A percentile compares a stretch with the other conserved stretches of the same genome.
Evolutionary conservation across 2,797 vertebrate genomes (phyloP).

Genomic region (Diplodus sargus): DNA sequence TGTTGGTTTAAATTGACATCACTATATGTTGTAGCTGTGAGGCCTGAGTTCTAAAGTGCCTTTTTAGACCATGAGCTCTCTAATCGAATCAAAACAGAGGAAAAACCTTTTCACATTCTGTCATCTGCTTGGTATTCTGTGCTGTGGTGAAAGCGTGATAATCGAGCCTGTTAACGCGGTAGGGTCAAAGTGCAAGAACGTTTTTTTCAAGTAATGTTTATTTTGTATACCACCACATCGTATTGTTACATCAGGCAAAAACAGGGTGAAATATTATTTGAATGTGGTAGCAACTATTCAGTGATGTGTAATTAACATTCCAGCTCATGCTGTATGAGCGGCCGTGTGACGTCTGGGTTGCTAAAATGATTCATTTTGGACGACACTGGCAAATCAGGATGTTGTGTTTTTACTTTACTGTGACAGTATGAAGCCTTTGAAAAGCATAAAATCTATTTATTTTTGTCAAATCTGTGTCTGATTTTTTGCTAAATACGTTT

Average conservation of each 20-base stretch:
- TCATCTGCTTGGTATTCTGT: slow-evolving; percentile 50
- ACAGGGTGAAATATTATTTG: slow-evolving; percentile 60
- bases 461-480: slow-evolving; percentile 76
- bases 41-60: slow-evolving; percentile 75
- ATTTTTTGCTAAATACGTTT: slow-evolving; percentile 73
- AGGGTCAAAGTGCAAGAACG: slow-evolving; percentile 41
- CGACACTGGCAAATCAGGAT: slow-evolving; percentile 56
- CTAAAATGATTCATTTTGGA: slow-evolving; percentile 54
- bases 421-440: slow-evolving; percentile 72
- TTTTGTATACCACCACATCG: slow-evolving; percentile 34
- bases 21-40: slow-evolving; percentile 59
- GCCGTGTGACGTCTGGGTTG: slow-evolving; percentile 32
- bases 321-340: slow-evolving; percentile 41
- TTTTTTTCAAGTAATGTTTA: slow-evolving; percentile 31
- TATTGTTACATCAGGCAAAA: slow-evolving; percentile 45
- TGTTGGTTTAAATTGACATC: slow-evolving; percentile 33
- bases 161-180: slow-evolving; percentile 47
- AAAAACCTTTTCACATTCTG: slow-evolving; percentile 28
- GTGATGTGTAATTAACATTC: slow-evolving; percentile 63
- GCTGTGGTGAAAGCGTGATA: slow-evolving; percentile 44
- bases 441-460: slow-evolving; percentile 77
- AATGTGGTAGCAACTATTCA: slow-evolving; percentile 71
- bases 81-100: slow-evolving; percentile 47
- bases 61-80: slow-evolving; percentile 61
- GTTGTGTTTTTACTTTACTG: slow-evolving; percentile 70